Base-by-base conservation (phyloP, 2,113 vertebrate genomes). In the Coptodon rendalli region DNA sequence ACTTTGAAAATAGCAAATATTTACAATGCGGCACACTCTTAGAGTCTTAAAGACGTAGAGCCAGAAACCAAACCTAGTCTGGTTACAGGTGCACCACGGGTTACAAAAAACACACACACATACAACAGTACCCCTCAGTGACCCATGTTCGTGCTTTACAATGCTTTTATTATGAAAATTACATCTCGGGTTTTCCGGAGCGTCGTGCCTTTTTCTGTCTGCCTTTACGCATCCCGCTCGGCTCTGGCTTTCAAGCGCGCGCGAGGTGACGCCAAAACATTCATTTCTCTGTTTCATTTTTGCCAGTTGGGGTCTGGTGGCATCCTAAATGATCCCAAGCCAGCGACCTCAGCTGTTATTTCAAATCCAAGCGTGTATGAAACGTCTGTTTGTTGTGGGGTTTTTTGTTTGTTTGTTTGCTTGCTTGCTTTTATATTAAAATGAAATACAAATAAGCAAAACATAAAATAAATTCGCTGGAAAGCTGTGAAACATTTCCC, bases 201-300 rank as follows among this genome's bases (percentile, higher is more conserved):
- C 1, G 1, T 9, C 0, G 16, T 8, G 5, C 8, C 2, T 82
- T 17, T 31, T 50, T 80, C 9, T 8, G 11, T 8, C 17, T 43
- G 14, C 6, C 82, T 93, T 91, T 68, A 87, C 22, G 11, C 9
- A 66, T 13, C 63, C 86, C 10, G 2, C 86, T 91, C 63, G 76
- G 29, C 84, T 80, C 84, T 38, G 86, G 13, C 79, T 87, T 93
- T 89, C 89, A 88, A 81, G 89, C 80, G 92, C 89, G 94, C 90
- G 95, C 93, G 91, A 96, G 94, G 96, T 94, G 94, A 94, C 92
- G 96, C 95, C 88, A 95, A 96, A 96, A 95, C 89, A 94, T 92
- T 96, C 86, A 95, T 63, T 84, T 7, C 2, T 31, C 45, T 52
- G 43, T 76, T 50, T 31, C 43, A 31, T 50, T 76, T 19, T 48